Evolutionary conservation across 2,113 vertebrate genomes (phyloP), one percentile per base, ranked within the genome.

Genomic region (Platysternon megacephalum): DNA sequence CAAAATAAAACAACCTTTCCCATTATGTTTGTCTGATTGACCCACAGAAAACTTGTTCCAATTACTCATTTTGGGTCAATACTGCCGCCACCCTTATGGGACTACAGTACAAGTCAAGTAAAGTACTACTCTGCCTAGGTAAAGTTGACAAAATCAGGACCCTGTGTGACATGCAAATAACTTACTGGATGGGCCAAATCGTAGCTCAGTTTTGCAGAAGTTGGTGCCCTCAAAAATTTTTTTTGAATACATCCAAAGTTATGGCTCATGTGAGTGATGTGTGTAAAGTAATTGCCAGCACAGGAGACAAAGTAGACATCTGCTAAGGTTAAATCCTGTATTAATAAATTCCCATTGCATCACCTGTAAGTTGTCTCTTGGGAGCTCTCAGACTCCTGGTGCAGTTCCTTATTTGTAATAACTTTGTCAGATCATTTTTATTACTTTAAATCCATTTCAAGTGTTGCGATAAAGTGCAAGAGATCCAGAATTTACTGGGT

Each of bases 191-290:
- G n/a, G 92, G 44, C 79, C 35, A 95, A 6, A 39, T 90, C 74
- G 80, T 85, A 28, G 44, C 81, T 84, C 89, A 85, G 16, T 46
- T 93, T 88, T 44, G 65, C 49, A 91, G 87, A 58, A 88, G 55
- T 89, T 86, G 11, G 13, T 19, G 2, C 86, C 32, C 90, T 72
- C 96, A 44, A 79, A 56, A 79, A 86, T 84, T 72, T 89, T 53
- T 89, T 89, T 72, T 91, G 61, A 56, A 88, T 96, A 93, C 89
- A 86, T 53, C 28, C 83, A 1, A 32, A 49, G 46, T 90, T 72
- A 28, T 88, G 46, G 4, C 13, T 86, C 5, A 82, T 91, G 35
- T 61, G 52, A 82, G 17, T 28, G n/a, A 79, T 79, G 22, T 84
- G 52, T n/a, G 44, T 85, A 2, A 85, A 93, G 5, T 51, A 55